Evolutionary conservation across 2,888 invertebrate genomes (phyloP).

Genomic region (Andrena minutula): DNA sequence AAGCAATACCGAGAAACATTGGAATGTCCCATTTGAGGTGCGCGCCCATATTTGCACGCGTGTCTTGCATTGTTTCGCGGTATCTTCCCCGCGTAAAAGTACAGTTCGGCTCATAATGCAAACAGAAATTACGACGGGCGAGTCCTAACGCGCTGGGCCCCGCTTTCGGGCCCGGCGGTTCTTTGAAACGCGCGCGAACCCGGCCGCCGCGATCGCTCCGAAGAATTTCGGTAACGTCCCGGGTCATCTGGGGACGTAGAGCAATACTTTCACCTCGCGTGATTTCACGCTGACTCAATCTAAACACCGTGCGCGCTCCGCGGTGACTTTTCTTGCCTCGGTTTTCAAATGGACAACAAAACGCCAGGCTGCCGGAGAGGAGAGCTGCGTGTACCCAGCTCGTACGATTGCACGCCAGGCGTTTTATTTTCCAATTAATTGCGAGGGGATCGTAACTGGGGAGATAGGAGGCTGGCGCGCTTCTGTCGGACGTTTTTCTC

Average conservation of each 20-base stretch:
- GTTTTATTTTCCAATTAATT: slow-evolving; percentile 11
- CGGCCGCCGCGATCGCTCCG: background rate
- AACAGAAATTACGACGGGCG: slow-evolving; percentile 70
- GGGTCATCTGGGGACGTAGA: too few species aligned
- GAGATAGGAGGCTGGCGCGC: background rate
- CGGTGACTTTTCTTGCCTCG: too few species aligned
- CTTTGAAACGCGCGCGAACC: slow-evolving; percentile 28
- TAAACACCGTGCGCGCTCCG: too few species aligned
- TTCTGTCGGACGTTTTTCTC: slow-evolving; percentile 22
- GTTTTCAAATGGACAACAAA: too few species aligned
- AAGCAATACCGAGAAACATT: slow-evolving; percentile 82
- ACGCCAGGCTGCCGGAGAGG: too few species aligned
- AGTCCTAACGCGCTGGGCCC: slow-evolving; percentile 17
- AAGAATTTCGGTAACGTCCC: background rate
- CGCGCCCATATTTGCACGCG: slow-evolving; percentile 83
- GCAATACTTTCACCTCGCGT: too few species aligned
- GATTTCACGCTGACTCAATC: too few species aligned
- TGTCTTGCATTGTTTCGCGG: slow-evolving; percentile 83
- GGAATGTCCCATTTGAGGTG: slow-evolving; percentile 84
- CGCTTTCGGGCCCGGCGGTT: slow-evolving; percentile 16
- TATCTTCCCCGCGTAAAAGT: slow-evolving; percentile 80
- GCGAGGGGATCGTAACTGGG: background rate
- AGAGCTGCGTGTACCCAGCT: too few species aligned
- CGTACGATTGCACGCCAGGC: too few species aligned
- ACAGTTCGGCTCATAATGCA: slow-evolving; percentile 77